Evolutionary conservation across 2,888 invertebrate genomes (phyloP).

Genomic region (Chesias legatella): DNA sequence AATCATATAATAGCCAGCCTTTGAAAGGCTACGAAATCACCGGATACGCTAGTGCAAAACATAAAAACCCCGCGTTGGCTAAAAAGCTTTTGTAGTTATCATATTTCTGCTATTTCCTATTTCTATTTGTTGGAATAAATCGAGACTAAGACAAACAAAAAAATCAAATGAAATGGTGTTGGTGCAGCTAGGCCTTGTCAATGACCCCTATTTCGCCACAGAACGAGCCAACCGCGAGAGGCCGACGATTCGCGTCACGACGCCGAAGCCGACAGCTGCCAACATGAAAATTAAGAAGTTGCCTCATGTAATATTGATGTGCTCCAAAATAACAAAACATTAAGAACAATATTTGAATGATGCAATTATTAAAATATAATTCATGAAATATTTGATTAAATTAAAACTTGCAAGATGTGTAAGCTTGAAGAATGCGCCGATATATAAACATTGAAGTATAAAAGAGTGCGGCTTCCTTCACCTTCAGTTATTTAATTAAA

Average conservation of each 20-base stretch:
- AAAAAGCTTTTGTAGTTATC: conserved; percentile 31
- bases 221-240: conserved; percentile 58
- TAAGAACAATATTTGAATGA: conserved; percentile 3
- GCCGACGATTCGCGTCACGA: conserved; percentile 60
- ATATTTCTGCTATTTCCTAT: conserved; percentile 33
- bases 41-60: conserved; percentile 42
- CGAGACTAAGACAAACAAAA: conserved; percentile 33
- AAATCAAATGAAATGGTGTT: conserved; percentile 51
- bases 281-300: conserved; percentile 24
- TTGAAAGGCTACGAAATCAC: conserved; percentile 20
- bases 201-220: conserved; percentile 76
- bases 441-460: too few relatives aligned
- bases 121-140: conserved; percentile 31
- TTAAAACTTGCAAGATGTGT: too few relatives aligned
- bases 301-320: conserved; percentile 26
- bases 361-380: conserved; percentile 1
- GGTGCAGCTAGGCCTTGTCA: conserved; percentile 71
- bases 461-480: too few relatives aligned
- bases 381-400: neutral
- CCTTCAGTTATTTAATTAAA: too few relatives aligned
- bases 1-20: conserved; percentile 10
- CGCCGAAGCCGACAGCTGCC: conserved; percentile 20
- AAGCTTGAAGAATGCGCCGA: too few relatives aligned
- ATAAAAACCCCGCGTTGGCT: conserved; percentile 35
- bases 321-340: conserved; percentile 7